Evolutionary conservation across 2,113 vertebrate species (phyloP).

Genomic region (Pteropus alecto): DNA sequence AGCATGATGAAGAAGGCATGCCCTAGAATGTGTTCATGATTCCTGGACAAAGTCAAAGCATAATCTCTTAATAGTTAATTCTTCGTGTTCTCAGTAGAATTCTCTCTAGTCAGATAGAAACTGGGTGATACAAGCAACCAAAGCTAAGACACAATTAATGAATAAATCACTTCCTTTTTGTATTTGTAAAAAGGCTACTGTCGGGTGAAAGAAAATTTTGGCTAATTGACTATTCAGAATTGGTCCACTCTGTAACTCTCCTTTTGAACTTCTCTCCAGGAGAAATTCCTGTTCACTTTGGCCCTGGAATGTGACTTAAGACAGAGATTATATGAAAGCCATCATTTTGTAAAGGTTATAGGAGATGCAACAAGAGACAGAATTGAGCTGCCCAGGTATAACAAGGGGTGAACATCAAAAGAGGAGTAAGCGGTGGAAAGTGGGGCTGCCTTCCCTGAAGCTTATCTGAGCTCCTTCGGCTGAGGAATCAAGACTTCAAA

Average conservation of each 20-base stretch:
- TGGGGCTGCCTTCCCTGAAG: not conserved
- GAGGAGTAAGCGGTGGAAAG: not conserved
- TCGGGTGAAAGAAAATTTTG: not conserved
- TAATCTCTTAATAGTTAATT: not conserved
- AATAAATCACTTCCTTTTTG: not conserved
- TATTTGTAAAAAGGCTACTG: not conserved
- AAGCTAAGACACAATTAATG: not conserved
- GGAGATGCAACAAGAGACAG: not conserved
- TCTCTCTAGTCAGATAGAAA: not conserved
- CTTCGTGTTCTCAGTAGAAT: not conserved
- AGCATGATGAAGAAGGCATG: not conserved
- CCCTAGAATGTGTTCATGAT: not conserved
- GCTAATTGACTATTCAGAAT: not conserved
- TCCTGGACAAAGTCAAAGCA: not conserved
- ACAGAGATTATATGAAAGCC: constrained; percentile 11
- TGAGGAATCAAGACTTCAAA: constrained; percentile 37
- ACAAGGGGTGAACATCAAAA: not conserved
- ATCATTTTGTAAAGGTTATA: constrained; percentile 10
- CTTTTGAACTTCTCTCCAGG: not conserved
- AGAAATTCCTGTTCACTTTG: not conserved
- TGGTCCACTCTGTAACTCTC: not conserved
- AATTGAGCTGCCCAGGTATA: not conserved
- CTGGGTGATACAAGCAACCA: not conserved
- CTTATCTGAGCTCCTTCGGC: not conserved
- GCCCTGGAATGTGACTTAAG: not conserved